Evolutionary conservation across 2,888 invertebrate species (phyloP).

Genomic region (Zeuzera pyrina): DNA sequence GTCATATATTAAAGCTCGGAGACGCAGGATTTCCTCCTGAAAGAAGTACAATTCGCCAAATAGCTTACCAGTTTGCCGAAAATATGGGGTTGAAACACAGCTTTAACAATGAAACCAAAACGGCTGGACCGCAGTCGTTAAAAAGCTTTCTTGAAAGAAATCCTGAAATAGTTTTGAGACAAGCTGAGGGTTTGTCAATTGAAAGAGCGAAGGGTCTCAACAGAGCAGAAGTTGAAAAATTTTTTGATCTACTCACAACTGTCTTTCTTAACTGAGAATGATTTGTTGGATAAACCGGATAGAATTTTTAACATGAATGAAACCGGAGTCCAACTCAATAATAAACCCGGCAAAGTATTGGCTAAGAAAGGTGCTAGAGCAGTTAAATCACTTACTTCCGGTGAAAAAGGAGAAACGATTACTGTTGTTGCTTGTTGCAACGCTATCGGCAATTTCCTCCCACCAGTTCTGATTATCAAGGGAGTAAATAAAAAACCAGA

Average conservation of each 20-base stretch:
- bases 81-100: constrained; percentile 17
- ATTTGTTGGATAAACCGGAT: constrained; percentile 21
- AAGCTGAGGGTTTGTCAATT: constrained; percentile 25
- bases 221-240: constrained; percentile 17
- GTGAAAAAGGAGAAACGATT: constrained; percentile 26
- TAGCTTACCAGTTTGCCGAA: constrained; percentile 22
- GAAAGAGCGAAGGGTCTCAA: constrained; percentile 19
- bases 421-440: constrained; percentile 24
- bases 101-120: constrained; percentile 19
- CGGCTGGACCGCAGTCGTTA: constrained; percentile 22
- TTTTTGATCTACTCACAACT: constrained; percentile 20
- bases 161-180: constrained; percentile 17
- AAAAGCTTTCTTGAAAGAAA: constrained; percentile 18
- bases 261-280: constrained; percentile 19
- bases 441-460: constrained; percentile 21
- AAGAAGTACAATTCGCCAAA: constrained; percentile 13
- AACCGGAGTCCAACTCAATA: too few species aligned
- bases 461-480: constrained; percentile 21
- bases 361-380: constrained; percentile 29
- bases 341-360: too few species aligned
- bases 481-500: constrained; percentile 20
- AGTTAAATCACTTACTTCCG: constrained; percentile 25
- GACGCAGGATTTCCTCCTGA: constrained; percentile 14
- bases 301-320: constrained; percentile 34
- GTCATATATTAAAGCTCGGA: constrained; percentile 14